A percentile compares a stretch with the other conserved stretches of the same genome.
These are phyloP conservation scores for Escarpia spicata DNA, from an alignment of 2,888 invertebrate genomes.

Conservation along the genomic window DNA sequence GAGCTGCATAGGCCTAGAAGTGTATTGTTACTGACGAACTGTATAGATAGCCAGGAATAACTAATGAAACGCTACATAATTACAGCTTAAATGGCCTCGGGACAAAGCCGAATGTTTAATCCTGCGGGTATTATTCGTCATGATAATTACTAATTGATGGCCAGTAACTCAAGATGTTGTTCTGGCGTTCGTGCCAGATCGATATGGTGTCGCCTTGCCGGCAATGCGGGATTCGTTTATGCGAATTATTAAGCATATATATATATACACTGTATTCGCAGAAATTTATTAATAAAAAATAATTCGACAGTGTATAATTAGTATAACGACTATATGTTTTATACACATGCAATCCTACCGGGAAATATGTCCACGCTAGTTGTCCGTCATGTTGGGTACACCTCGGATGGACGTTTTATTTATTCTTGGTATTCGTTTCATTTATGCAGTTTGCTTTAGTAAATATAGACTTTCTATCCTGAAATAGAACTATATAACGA, in stretches of 20 bases:
- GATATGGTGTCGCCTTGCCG: not conserved
- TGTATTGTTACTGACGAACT: not conserved
- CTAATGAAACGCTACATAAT: not conserved
- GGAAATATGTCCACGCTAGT: not conserved
- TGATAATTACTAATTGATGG: not conserved
- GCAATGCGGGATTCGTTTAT: not conserved
- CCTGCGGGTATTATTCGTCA: not conserved
- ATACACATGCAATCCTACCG: not conserved
- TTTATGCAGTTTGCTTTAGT: too few species aligned
- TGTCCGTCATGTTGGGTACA: not conserved
- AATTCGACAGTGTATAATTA: not conserved
- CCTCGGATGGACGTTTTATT: too few species aligned
- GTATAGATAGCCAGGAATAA: not conserved
- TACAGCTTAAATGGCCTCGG: not conserved
- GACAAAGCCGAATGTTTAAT: not conserved
- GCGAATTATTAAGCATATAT: not conserved
- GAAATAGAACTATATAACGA: too few species aligned
- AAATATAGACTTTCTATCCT: too few species aligned
- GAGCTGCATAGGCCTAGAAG: not conserved
- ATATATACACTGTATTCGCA: not conserved
- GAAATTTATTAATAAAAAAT: not conserved
- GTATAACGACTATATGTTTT: not conserved
- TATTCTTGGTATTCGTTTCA: too few species aligned
- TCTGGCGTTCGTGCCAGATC: not conserved
- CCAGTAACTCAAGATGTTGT: not conserved